Conservation (phyloP, 2,113 vertebrate species). For the Pangasianodon hypophthalmus region DNA sequence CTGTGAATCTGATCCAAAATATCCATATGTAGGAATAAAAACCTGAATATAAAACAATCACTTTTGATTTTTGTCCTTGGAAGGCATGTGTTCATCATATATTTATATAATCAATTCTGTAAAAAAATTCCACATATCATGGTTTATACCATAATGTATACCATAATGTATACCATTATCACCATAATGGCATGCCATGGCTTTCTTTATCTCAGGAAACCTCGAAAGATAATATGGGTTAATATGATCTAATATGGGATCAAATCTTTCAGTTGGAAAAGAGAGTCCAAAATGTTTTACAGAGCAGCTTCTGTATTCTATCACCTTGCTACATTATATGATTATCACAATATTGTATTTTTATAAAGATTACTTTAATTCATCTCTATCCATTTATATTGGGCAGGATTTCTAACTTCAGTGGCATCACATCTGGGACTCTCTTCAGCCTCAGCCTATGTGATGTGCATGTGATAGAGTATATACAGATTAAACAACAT, state of each 20-base stretch:
- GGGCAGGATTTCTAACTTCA: background rate
- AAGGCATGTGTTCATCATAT: background rate
- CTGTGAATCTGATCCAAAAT: background rate
- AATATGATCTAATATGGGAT: background rate
- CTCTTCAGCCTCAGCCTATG: background rate
- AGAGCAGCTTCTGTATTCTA: background rate
- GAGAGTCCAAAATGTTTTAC: background rate
- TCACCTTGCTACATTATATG: background rate
- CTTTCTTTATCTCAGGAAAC: too few species aligned
- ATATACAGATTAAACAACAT: background rate
- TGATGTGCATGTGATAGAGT: background rate
- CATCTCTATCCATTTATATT: too few species aligned
- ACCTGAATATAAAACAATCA: background rate
- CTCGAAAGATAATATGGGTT: too few species aligned
- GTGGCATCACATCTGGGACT: background rate
- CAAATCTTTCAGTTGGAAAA: background rate
- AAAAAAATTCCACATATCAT: background rate
- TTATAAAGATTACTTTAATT: too few species aligned
- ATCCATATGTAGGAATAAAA: background rate
- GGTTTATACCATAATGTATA: background rate
- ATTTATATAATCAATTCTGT: too few species aligned
- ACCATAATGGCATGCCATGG: background rate
- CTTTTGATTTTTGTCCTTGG: background rate
- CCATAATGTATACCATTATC: too few species aligned
- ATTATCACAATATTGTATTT: background rate